A percentile compares a stretch with the other conserved stretches of the same genome.
These are phyloP conservation scores for Pandion haliaetus DNA, from an alignment of 2,113 vertebrate genomes.

Conservation along the genomic window DNA sequence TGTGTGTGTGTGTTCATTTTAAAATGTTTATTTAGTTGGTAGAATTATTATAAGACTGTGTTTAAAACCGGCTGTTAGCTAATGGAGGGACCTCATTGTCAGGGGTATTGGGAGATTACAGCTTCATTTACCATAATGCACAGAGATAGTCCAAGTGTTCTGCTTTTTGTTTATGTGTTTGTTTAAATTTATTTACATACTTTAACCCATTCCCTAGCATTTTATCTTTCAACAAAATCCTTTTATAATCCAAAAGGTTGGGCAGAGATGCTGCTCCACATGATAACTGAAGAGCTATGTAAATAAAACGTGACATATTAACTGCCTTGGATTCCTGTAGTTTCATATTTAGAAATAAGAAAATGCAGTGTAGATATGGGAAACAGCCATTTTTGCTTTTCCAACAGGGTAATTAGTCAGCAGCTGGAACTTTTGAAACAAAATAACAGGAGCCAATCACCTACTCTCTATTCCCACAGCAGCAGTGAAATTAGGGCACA, in stretches of 20 bases:
- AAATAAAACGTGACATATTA: slow-evolving; percentile 55
- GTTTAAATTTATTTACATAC: slow-evolving; percentile 33
- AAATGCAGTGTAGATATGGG: neutral
- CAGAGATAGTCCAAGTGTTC: slow-evolving; percentile 29
- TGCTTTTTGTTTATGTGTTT: slow-evolving; percentile 41
- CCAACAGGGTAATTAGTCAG: slow-evolving; percentile 12
- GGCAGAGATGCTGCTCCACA: slow-evolving; percentile 10
- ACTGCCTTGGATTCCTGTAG: slow-evolving; percentile 1
- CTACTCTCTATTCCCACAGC: neutral
- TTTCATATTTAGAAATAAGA: slow-evolving; percentile 47
- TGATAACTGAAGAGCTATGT: slow-evolving; percentile 16
- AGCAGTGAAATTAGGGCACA: neutral
- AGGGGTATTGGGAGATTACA: slow-evolving; percentile 56
- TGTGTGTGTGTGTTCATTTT: neutral
- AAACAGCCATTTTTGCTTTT: slow-evolving; percentile 15
- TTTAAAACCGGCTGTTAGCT: slow-evolving; percentile 54
- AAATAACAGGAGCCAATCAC: neutral
- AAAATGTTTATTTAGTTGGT: slow-evolving; percentile 51
- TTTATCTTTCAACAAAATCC: slow-evolving; percentile 40
- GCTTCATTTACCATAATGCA: slow-evolving; percentile 48
- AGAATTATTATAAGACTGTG: slow-evolving; percentile 41
- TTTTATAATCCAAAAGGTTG: neutral
- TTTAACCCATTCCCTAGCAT: slow-evolving; percentile 28
- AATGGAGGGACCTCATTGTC: slow-evolving; percentile 36
- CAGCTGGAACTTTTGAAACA: slow-evolving; percentile 44